Evolutionary conservation across 1,140 invertebrate species (phyloP), one percentile per base, ranked within the genome.

Genomic region (Odontomachus brunneus): DNA sequence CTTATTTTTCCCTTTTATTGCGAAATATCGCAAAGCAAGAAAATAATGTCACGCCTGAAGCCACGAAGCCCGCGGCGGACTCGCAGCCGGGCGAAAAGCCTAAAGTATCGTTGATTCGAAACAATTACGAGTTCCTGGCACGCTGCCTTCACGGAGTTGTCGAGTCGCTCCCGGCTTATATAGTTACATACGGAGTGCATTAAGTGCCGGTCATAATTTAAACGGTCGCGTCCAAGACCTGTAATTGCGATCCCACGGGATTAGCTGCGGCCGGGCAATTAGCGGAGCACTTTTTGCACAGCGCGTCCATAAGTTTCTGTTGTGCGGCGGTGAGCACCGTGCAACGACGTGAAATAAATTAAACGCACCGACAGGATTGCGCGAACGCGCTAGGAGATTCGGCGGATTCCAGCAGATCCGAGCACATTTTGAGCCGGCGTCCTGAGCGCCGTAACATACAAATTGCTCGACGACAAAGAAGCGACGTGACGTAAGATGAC

Each of bases 81-180:
- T 38, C 19, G 51, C 19, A 83, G 73, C 59, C 66, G 57, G 80
- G 60, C 73, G 48, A 72, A 55, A 29, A 76, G 81, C 87, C 84
- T 89, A 89, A 89, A 89, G 88, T 89, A 89, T 89, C 88, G 88
- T 89, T 89, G 88, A 89, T 89, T 89, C 88, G 88, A 89, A 89
- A 89, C 87, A 89, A 89, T 89, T 89, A 89, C 88, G 80, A 89
- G 88, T 88, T 88, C 88, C 88, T 86, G 88, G 88, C 86, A 84
- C 84, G 84, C 84, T 85, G 81, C 76, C 87, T 88, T 81, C 65
- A 72, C 84, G 66, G 84, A 85, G 86, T 81, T 83, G 87, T 84
- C 73, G 87, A 86, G 81, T 72, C 80, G 59, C 66, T 74, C 48
- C 53, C 19, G 53, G 84, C 86, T 88, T 88, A 82, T 85, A 62